Base-by-base conservation (phyloP, 2,888 invertebrate species). In the Cynaeus angustus region DNA sequence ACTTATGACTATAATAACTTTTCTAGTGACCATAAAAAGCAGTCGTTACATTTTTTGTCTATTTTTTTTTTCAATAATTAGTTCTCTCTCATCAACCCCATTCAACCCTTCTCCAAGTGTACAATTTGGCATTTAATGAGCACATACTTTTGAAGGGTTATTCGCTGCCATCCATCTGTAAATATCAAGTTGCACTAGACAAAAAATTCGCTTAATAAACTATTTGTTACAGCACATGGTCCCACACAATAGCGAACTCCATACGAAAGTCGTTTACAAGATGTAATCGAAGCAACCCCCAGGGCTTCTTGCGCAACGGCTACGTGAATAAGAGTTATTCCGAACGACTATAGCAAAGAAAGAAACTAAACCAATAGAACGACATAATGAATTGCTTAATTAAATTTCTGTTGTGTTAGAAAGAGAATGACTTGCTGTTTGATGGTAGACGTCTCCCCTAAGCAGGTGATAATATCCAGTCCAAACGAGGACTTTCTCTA, bases 401-500 rank as follows among this genome's bases (percentile, higher is more conserved):
- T 64, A 64, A 64, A 64, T 64, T 64, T 64, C 28, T 52, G 50
- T 64, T 64, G 38, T 38, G 37, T 52, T 59, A 59, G 45, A 28
- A 14, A 53, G 28, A 16, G 64, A 43, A 26, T 53, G 64, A 64
- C 64, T 64, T 52, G 64, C 53, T 33, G n/a, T 61, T 61, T 38
- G 37, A 13, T 7, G n/a, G 21, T 59, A 28, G 59, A 41, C 56
- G 28, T 10, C 37, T 45, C 61, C 52, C 64, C 43, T 33, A 53
- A 68, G 68, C 68, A 68, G 68, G 68, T 68, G 68, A 55, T 43
- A 53, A 53, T 68, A 68, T 68, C 68, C 68, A 61, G 68, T 61
- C 61, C 9, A 30, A 46, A 12, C 45, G 10, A 52, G 45, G 68
- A 61, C 68, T 68, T 61, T 61, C 68, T 68, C 68, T 58, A 53